A percentile compares a stretch with the other conserved stretches of the same genome.
These are phyloP conservation scores for Bellardia bayeri DNA, from an alignment of 2,888 invertebrate genomes.

Conservation along the genomic window DNA sequence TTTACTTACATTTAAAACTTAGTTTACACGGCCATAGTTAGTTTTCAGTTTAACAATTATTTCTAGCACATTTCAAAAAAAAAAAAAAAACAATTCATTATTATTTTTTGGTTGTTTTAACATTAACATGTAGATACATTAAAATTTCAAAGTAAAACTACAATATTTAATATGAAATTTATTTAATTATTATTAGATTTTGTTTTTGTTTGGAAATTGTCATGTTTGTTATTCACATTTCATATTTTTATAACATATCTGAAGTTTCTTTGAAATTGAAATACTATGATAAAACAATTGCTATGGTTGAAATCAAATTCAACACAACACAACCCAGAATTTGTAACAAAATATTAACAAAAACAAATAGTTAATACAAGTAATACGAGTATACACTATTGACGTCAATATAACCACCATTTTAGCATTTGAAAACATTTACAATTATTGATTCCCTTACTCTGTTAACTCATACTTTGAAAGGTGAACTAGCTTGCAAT, in stretches of 20 bases:
- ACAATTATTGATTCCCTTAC: not conserved
- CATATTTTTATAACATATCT: conserved; percentile 19
- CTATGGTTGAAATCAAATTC: not conserved
- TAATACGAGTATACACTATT: not conserved
- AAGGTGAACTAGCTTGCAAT: not conserved
- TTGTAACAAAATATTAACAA: not conserved
- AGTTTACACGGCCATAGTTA: too few species aligned
- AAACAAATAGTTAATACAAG: not conserved
- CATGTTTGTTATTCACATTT: conserved; percentile 9
- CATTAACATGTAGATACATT: too few species aligned
- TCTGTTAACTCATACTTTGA: not conserved
- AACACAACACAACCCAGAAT: too few species aligned
- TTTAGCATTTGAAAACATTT: not conserved
- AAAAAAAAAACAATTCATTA: too few species aligned
- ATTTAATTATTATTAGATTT: not conserved
- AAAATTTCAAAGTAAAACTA: not conserved
- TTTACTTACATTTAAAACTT: too few species aligned
- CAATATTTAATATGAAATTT: not conserved
- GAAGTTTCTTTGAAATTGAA: not conserved
- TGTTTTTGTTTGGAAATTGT: not conserved
- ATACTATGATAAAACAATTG: not conserved
- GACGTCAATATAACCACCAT: conserved; percentile 48
- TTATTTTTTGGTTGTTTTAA: too few species aligned
- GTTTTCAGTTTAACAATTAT: too few species aligned
- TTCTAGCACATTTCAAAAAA: too few species aligned